Evolutionary conservation across 2,888 invertebrate species (phyloP).

Genomic region (Chloroclystis v-ata): DNA sequence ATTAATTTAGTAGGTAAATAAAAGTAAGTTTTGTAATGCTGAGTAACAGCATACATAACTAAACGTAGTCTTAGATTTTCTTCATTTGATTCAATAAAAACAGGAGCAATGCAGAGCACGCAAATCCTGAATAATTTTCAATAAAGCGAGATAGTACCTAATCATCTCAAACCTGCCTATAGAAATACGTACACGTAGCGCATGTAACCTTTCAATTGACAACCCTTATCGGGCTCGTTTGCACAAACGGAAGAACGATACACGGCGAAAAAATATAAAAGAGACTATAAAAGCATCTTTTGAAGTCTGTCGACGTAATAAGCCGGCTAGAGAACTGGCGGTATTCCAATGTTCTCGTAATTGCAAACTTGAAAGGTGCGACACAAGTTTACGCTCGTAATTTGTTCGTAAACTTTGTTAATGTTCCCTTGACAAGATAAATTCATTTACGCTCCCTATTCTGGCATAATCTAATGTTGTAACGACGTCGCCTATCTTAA

Average conservation of each 20-base stretch:
- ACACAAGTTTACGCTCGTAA: constrained; percentile 68
- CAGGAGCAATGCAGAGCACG: neutral
- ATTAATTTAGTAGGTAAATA: too few relatives aligned
- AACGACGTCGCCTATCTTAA: constrained; percentile 47
- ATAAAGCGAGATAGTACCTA: too few relatives aligned
- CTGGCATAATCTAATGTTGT: constrained; percentile 35
- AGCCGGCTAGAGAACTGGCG: constrained; percentile 38
- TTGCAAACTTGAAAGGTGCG: constrained; percentile 63
- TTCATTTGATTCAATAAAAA: too few relatives aligned
- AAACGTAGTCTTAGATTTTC: too few relatives aligned
- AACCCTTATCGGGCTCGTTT: constrained; percentile 70
- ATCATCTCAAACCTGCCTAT: too few relatives aligned
- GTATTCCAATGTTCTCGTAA: constrained; percentile 55
- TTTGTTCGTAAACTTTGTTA: constrained; percentile 72
- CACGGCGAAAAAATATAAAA: constrained; percentile 23
- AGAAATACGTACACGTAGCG: too few relatives aligned
- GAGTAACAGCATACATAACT: too few relatives aligned
- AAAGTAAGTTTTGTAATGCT: too few relatives aligned
- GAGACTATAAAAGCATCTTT: neutral
- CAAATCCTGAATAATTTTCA: constrained; percentile 18
- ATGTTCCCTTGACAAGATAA: constrained; percentile 71
- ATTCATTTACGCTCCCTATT: constrained; percentile 67
- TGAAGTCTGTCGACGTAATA: constrained; percentile 39
- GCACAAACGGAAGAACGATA: constrained; percentile 59
- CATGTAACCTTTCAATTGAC: constrained; percentile 50